phyloP scores from a whole-genome alignment of 2,113 vertebrate genomes.

The Phainopepla nitens region DNA sequence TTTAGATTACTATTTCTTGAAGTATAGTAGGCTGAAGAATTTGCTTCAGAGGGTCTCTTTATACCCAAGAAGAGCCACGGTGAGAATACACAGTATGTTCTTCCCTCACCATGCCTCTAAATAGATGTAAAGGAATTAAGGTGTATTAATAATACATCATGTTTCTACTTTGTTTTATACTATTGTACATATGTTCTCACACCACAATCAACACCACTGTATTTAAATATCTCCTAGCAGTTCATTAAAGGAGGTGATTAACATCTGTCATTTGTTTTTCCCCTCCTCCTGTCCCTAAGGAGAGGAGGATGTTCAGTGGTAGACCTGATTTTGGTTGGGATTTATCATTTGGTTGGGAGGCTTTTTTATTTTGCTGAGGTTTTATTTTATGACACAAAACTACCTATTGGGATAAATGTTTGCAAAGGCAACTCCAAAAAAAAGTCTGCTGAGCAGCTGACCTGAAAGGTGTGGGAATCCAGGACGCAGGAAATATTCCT shows the following conservation, averaged over 20 bases:
- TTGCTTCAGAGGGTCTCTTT: slow-evolving; percentile 68
- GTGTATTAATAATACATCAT: slow-evolving; percentile 60
- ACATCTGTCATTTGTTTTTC: slow-evolving; percentile 52
- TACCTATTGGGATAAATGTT: slow-evolving; percentile 12
- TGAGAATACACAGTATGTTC: slow-evolving; percentile 45
- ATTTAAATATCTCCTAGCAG: slow-evolving; percentile 55
- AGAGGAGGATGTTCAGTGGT: slow-evolving; percentile 24
- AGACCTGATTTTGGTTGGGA: background rate
- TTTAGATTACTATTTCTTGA: slow-evolving; percentile 65
- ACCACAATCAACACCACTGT: background rate
- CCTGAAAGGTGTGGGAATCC: no score
- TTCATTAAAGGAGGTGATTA: slow-evolving; percentile 52
- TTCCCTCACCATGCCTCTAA: slow-evolving; percentile 10
- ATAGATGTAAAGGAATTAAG: slow-evolving; percentile 40
- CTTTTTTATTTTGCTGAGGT: slow-evolving; percentile 39
- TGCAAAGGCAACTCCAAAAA: background rate
- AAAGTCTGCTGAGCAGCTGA: background rate
- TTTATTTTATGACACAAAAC: slow-evolving; percentile 10
- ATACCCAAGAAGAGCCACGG: slow-evolving; percentile 37
- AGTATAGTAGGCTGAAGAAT: slow-evolving; percentile 67
- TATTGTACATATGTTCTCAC: slow-evolving; percentile 61
- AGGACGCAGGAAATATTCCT: no score
- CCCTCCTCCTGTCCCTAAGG: background rate
- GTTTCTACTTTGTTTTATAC: slow-evolving; percentile 61
- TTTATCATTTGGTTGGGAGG: slow-evolving; percentile 5